A percentile compares a stretch with the other conserved stretches of the same genome.
phyloP scores from a whole-genome alignment of 2,113 vertebrate genomes.

The Cynopterus brachyotis region DNA sequence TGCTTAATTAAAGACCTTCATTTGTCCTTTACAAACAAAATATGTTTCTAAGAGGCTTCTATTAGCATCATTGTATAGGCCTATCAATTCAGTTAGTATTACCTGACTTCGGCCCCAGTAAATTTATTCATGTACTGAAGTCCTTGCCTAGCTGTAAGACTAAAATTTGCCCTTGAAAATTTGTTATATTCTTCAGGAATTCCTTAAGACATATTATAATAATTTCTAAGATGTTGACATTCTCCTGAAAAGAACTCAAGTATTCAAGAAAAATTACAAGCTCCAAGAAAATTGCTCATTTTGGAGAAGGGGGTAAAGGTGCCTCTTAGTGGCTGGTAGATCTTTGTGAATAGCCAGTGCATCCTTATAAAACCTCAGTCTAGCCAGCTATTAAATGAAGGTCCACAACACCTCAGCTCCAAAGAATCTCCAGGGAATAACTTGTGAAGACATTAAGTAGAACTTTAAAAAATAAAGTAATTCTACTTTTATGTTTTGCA shows the following conservation, averaged over 20 bases:
- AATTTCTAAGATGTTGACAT: not conserved
- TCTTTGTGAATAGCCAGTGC: not conserved
- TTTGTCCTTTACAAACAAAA: constrained; percentile 13
- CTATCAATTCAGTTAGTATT: not conserved
- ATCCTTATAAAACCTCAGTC: not conserved
- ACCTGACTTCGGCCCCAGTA: not conserved
- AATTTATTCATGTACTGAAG: not conserved
- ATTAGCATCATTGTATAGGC: not conserved
- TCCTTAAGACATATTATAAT: not conserved
- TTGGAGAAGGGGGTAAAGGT: not conserved
- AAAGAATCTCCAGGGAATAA: not conserved
- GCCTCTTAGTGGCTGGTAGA: not conserved
- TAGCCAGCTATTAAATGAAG: not conserved
- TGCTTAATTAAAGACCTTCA: not conserved
- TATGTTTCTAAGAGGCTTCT: not conserved
- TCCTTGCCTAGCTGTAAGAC: not conserved
- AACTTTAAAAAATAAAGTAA: constrained; percentile 21
- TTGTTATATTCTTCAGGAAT: not conserved
- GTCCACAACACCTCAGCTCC: not conserved
- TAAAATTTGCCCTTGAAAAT: not conserved
- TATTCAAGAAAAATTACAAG: not conserved
- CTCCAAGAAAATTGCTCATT: not conserved
- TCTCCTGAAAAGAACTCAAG: constrained; percentile 27
- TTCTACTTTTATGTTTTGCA: not conserved
- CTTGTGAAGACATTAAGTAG: constrained; percentile 10